phyloP scores from a whole-genome alignment of 2,888 invertebrate genomes.

The Dusona sp. region DNA sequence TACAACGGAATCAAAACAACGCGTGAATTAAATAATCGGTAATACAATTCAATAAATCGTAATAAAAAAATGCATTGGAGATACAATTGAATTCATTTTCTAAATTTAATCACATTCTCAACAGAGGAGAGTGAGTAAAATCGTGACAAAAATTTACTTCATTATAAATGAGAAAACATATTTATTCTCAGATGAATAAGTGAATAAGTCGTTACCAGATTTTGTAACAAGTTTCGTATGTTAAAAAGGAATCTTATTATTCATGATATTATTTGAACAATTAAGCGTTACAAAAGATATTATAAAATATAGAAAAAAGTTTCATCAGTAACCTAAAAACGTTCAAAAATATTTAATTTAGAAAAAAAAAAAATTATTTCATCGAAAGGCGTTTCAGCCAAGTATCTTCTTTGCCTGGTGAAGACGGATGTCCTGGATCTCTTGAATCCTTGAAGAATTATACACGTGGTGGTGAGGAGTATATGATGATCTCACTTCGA shows the following conservation, averaged over 20 bases:
- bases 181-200: background rate
- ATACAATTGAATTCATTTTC: background rate
- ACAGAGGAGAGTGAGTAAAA: background rate
- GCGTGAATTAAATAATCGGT: no score
- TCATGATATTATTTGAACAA: background rate
- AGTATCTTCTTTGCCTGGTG: background rate
- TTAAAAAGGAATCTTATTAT: background rate
- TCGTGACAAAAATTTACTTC: background rate
- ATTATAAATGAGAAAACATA: background rate
- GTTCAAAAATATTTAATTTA: background rate
- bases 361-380: background rate
- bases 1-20: background rate
- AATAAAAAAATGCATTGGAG: background rate
- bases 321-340: background rate
- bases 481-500: slow-evolving; percentile 49
- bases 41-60: background rate
- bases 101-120: background rate
- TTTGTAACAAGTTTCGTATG: no score
- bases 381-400: no score
- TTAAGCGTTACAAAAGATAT: background rate
- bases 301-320: background rate
- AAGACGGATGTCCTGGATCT: slow-evolving; percentile 24
- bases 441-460: slow-evolving; percentile 21
- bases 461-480: background rate
- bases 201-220: background rate